Evolutionary conservation across 2,888 invertebrate genomes (phyloP), one percentile per base, ranked within the genome.

Genomic region (Troides helena): DNA sequence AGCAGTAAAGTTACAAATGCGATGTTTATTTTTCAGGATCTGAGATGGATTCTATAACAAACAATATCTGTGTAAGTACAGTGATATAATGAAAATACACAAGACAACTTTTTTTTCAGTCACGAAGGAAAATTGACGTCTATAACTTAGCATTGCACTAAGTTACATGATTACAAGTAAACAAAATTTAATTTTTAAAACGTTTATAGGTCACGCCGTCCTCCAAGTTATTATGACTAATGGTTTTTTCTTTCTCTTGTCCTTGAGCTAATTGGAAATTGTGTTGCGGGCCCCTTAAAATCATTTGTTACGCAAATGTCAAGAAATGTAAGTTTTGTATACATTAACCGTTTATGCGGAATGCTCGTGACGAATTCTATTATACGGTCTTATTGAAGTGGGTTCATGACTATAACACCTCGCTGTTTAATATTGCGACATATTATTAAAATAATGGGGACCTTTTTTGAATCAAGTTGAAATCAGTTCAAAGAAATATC

Each of bases 201-300:
- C 30, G 12, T 70, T 74, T 77, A 74, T 74, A 69, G 76, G 78
- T 75, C 73, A 78, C 73, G 74, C 74, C 70, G 72, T 77, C 72
- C 74, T 71, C 71, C 65, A 68, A 71, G 71, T 65, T 65, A 68
- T 62, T 69, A 67, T 70, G 63, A 73, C 71, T 71, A 6, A 66
- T 46, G 10, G 30, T 68, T 72, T 75, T 69, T 71, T 75, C 71
- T 63, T 74, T 71, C 25, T 61, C 74, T 75, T 53, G 76, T 73
- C 84, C 84, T 84, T 84, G 84, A 77, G 74, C 81, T 81, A 79
- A 81, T 81, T 80, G 72, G 73, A 69, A 77, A 78, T 74, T 72
- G 70, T 70, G 71, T 39, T 57, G 72, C 61, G 65, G 43, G 61
- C 39, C 30, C 59, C 43, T 46, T 71, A 58, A 68, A 43, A 53